Evolutionary conservation across 2,797 vertebrate species (phyloP), one percentile per base, ranked within the genome.

Genomic region (Alfaro cultratus): DNA sequence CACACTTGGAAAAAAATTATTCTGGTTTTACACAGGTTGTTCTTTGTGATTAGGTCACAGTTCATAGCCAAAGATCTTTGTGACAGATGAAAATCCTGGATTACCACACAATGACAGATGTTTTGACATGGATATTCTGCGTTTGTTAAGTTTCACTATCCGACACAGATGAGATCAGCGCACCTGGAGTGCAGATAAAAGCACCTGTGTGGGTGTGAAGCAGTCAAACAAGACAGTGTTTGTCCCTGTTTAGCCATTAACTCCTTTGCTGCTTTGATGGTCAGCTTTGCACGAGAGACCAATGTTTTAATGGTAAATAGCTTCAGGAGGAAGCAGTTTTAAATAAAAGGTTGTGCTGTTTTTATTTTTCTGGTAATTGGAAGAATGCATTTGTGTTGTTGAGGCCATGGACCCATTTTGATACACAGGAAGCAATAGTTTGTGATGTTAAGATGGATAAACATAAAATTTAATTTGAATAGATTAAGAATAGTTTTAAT

Each of bases 51-150:
- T 10, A 68, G 18, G 9, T 70, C 39, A 45, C 12, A 70, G 23
- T n/a, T 70, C 23, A 45, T 12, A 70, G 41, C 67, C 41, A 45
- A 70, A 43, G 53, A 86, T 67, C 74, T 80, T 64, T 82, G 43
- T 83, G 83, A 85, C 85, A 89, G 88, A 84, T 79, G 78, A 75
- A 26, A 71, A 79, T 82, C 68, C 81, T 73, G 88, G 80, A 91
- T 91, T 83, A 80, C 78, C 70, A 51, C 76, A 79, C 82, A 88
- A 78, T 91, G 94, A 94, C 87, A 91, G 93, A 91, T 94, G 91
- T 94, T 94, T 93, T 94, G 90, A 93, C 92, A 79, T 90, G 86
- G 86, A 47, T 89, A 89, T 91, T 90, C 89, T 87, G 84, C 70
- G 87, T 83, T 82, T 94, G 91, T 92, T 92, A 87, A 90, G 84